Conservation (phyloP, 2,797 vertebrate genomes). For the Peromyscus aztecus region DNA sequence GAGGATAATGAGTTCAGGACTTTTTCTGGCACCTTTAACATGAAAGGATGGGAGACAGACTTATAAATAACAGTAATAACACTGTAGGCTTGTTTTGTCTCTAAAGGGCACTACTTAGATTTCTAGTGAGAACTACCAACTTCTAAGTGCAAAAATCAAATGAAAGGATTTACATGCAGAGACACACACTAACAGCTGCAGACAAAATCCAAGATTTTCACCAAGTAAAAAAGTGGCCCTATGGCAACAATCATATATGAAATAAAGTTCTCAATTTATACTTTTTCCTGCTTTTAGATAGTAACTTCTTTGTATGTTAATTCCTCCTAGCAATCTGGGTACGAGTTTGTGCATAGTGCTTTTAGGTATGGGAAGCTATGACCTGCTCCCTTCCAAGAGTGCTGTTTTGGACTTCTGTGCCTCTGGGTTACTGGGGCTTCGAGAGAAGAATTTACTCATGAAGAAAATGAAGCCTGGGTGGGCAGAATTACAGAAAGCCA, state of each 20-base stretch:
- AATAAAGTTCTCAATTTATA: not conserved
- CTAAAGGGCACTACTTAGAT: slow-evolving; percentile 42
- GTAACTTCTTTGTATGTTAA: not conserved
- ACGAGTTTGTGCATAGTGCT: not conserved
- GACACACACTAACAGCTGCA: not conserved
- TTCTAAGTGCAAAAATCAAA: slow-evolving; percentile 50
- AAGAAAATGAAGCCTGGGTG: slow-evolving; percentile 58
- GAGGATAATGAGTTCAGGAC: not conserved
- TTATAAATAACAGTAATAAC: slow-evolving; percentile 36
- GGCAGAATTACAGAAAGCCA: slow-evolving; percentile 60
- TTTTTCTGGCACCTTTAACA: not conserved
- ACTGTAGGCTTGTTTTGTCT: not conserved
- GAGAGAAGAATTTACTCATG: slow-evolving; percentile 46
- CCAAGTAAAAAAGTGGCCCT: not conserved
- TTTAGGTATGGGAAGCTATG: slow-evolving; percentile 44
- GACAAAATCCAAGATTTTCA: not conserved
- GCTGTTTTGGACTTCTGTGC: slow-evolving; percentile 62
- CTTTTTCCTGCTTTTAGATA: not conserved
- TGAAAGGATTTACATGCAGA: not conserved
- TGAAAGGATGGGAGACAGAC: slow-evolving; percentile 7
- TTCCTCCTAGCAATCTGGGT: slow-evolving; percentile 6
- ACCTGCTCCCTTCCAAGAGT: slow-evolving; percentile 47
- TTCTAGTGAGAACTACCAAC: slow-evolving; percentile 34
- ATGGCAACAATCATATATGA: not conserved
- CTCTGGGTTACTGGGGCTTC: slow-evolving; percentile 50